Evolutionary conservation across 1,140 invertebrate genomes (phyloP), one percentile per base, ranked within the genome.

Genomic region (Papilio polytes): DNA sequence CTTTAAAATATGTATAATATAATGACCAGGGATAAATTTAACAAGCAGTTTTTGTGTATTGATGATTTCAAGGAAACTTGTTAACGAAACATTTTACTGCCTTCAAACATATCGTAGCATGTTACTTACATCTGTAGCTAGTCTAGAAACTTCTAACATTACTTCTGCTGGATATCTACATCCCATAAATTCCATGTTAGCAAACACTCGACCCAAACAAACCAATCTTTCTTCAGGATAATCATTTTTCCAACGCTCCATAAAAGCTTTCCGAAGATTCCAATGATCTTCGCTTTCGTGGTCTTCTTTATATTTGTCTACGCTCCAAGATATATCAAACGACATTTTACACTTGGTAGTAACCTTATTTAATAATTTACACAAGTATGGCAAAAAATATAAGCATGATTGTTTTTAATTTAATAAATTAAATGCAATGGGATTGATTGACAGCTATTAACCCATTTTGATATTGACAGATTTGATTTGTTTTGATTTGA

Each of bases 231-330:
- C 97, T 91, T 97, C 96, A 0, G 96, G 93, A 92, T 97, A 98
- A 85, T 96, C 96, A 20, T 97, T 94, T 86, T 97, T 96, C 92
- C 98, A 97, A 7, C 95, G 91, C 66, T 96, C 84, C 87, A 98
- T 96, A 90, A 98, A 98, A n/a, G 95, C 95, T 85, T 95, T 96
- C 31, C 97, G 95, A 73, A 98, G 91, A 72, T 97, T 95, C 98
- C 98, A 98, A 88, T 98, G 98, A 82, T 98, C 97, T 13, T 97
- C 97, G 81, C 97, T 97, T 91, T 98, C 98, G 85, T 97, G 96
- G 46, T 97, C 96, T 13, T 96, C 96, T 86, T 95, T 96, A 82
- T 97, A 96, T 80, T 96, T 95, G 78, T 97, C 96, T 2, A 97
- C 91, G 85, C 97, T 95, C 97, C 96, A 97, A 82, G 94, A 85